Percentiles rank a stretch among this genome's conserved stretches.
Evolutionary conservation across 1,140 invertebrate genomes (phyloP).

Genomic region (Ostrea edulis): DNA sequence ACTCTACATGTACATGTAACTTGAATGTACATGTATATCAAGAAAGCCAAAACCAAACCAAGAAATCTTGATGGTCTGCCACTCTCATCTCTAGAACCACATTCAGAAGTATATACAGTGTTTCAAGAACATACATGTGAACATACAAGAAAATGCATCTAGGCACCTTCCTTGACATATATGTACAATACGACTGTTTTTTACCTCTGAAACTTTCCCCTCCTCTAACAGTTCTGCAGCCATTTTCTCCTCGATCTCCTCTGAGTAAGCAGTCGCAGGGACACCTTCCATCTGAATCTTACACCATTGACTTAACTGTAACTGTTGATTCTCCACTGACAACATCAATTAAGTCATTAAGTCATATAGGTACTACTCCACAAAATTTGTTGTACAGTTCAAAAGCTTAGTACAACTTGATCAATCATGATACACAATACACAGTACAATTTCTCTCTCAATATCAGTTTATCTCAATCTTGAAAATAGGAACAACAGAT

Average conservation of each 20-base stretch:
- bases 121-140: too few species aligned
- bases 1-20: slow-evolving; percentile 7
- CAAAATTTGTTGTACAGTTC: too few species aligned
- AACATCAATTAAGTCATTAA: background rate
- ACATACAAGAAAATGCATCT: too few species aligned
- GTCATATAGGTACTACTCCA: background rate
- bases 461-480: too few species aligned
- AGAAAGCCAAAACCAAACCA: background rate
- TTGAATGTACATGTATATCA: background rate
- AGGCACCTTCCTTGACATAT: too few species aligned
- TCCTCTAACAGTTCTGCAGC: slow-evolving; percentile 34
- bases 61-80: background rate
- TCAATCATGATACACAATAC: background rate
- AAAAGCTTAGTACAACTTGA: background rate
- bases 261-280: background rate
- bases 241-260: slow-evolving; percentile 34
- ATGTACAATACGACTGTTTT: too few species aligned
- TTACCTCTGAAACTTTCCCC: slow-evolving; percentile 44
- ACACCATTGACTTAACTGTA: slow-evolving; percentile 79
- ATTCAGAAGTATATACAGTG: too few species aligned
- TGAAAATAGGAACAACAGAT: too few species aligned
- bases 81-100: background rate
- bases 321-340: slow-evolving; percentile 80
- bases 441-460: background rate
- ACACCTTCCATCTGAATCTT: slow-evolving; percentile 50